phyloP scores from a whole-genome alignment of 2,113 vertebrate species.

The Octodon degus region DNA sequence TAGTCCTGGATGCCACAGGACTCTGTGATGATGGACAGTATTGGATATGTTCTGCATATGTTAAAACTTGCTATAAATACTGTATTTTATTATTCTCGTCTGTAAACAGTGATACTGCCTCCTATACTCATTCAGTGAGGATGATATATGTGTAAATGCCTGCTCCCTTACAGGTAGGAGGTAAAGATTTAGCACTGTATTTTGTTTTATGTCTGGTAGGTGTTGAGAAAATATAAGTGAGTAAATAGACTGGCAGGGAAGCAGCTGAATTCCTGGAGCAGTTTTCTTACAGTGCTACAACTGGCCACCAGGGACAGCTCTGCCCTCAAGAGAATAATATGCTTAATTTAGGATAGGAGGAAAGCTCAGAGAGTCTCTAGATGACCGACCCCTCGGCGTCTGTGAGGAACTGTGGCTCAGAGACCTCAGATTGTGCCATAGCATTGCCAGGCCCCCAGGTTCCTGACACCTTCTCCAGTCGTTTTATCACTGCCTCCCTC shows the following conservation, averaged over 20 bases:
- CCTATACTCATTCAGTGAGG: not conserved
- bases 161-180: not conserved
- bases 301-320: not conserved
- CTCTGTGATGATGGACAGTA: not conserved
- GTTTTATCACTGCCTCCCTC: not conserved
- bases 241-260: not conserved
- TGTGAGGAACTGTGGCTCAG: not conserved
- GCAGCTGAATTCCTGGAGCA: too few species aligned
- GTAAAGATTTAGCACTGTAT: not conserved
- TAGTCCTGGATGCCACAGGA: rapidly evolving
- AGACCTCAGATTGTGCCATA: not conserved
- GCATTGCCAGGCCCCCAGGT: not conserved
- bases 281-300: not conserved
- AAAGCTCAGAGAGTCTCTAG: not conserved
- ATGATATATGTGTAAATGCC: not conserved
- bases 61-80: not conserved
- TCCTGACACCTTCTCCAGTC: not conserved
- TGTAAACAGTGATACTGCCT: not conserved
- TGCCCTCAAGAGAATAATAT: not conserved
- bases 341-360: not conserved
- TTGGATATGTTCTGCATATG: not conserved
- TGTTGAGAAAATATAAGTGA: not conserved
- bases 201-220: not conserved
- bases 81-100: not conserved
- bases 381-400: not conserved